Evolutionary conservation across 2,888 invertebrate genomes (phyloP).

Genomic region (Catonia carolina): DNA sequence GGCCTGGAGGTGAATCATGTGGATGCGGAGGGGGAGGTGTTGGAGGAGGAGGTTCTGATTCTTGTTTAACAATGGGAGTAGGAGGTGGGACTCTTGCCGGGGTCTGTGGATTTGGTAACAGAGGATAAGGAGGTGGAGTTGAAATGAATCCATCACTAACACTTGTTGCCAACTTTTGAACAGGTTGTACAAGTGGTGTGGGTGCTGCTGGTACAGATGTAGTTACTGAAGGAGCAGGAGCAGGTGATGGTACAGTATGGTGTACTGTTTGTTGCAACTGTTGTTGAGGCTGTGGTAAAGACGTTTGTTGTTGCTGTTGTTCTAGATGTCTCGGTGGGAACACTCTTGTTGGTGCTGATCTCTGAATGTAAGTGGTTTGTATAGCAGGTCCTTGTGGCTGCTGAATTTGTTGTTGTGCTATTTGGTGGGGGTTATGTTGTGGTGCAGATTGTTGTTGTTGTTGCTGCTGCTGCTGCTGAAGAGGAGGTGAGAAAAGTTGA

Average conservation of each 20-base stretch:
- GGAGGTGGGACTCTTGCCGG: too few relatives aligned
- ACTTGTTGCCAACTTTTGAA: too few relatives aligned
- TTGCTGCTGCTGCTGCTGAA: neutral
- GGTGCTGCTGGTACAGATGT: constrained; percentile 25
- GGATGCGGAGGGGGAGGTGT: constrained; percentile 13
- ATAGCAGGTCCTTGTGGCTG: too few relatives aligned
- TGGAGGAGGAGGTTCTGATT: neutral
- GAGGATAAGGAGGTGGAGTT: constrained; percentile 22
- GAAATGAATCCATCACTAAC: neutral
- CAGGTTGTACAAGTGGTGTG: constrained; percentile 6
- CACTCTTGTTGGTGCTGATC: constrained; percentile 17
- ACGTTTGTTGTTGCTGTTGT: too few relatives aligned
- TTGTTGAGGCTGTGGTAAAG: constrained; percentile 18
- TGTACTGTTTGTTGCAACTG: constrained; percentile 12
- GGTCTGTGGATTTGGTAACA: constrained; percentile 19
- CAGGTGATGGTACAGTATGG: constrained; percentile 16
- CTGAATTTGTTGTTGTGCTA: too few relatives aligned
- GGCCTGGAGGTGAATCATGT: constrained; percentile 31
- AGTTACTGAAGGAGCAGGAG: constrained; percentile 22
- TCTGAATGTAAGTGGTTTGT: neutral
- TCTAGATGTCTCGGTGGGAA: constrained; percentile 17
- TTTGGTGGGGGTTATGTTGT: too few relatives aligned
- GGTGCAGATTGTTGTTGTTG: too few relatives aligned
- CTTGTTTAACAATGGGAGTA: too few relatives aligned
- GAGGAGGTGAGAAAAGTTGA: constrained; percentile 1